Base-by-base conservation (phyloP, 2,113 vertebrate species). In the Perccottus glenii region DNA sequence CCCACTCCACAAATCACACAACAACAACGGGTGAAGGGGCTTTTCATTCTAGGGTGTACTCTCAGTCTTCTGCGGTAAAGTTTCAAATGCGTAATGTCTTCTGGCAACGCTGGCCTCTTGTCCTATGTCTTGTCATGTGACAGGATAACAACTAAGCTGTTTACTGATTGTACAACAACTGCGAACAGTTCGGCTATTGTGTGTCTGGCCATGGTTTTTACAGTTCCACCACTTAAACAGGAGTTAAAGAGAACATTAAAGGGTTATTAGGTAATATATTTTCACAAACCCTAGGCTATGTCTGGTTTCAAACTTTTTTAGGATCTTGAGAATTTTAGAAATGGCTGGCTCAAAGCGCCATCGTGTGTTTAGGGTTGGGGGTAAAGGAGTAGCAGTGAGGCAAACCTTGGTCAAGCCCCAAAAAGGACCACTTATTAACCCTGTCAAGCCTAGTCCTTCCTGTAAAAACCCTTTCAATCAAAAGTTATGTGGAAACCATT, bases 401-500 rank as follows among this genome's bases (percentile, higher is more conserved):
- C 87, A 84, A 89, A 83, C 43, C 45, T 87, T 80, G 74, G 74
- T 78, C 76, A 72, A 71, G 11, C 60, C 44, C 64, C 36, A 59
- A 51, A 40, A 11, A 32, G 33, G 74, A 55, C 62, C 63, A 80
- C 76, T 85, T 88, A 74, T 63, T 82, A 73, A 70, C 74, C 51
- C 10, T 46, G 42, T 67, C 65, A 40, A 78, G 77, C 51, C 53
- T 38, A 51, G 64, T 62, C 62, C 27, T 65, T 43, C 75, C 77
- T 49, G 62, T 83, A 77, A 87, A 81, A 66, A 49, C 65, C 63
- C 57, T 36, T 81, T 87, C 84, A 81, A 81, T 87, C 63, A 73
- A 88, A 88, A 67, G 82, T 85, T 88, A 70, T 85, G 78, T 87
- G 84, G 84, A 84, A 87, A 87, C 67, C 79, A 66, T 86, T 88